Percentiles rank a stretch among this genome's conserved stretches.
phyloP scores from a whole-genome alignment of 1,140 invertebrate species.

The Micrasema minimum region DNA sequence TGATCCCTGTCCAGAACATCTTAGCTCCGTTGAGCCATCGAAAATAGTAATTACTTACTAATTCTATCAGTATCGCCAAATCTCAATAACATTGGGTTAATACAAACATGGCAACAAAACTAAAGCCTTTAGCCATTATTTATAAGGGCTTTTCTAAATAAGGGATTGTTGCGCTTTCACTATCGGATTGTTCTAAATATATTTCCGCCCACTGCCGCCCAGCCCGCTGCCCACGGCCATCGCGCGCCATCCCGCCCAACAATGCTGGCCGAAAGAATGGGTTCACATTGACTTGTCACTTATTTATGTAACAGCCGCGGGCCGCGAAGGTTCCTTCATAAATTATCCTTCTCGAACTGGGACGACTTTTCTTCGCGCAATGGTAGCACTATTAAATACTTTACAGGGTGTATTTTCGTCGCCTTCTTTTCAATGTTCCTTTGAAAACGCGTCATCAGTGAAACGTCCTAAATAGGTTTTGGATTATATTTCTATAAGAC shows the following conservation, averaged over 20 bases:
- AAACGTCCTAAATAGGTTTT: too few species aligned
- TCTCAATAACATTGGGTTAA: too few species aligned
- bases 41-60: too few species aligned
- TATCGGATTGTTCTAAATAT: slow-evolving; percentile 37
- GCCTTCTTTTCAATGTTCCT: too few species aligned
- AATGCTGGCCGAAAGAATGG: slow-evolving; percentile 14
- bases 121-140: too few species aligned
- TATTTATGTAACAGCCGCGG: slow-evolving; percentile 39
- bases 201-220: slow-evolving; percentile 19
- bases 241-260: slow-evolving; percentile 6
- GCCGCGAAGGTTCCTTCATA: slow-evolving; percentile 43
- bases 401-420: too few species aligned
- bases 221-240: neutral
- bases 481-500: too few species aligned
- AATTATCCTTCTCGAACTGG: slow-evolving; percentile 50
- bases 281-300: slow-evolving; percentile 51
- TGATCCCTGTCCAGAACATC: too few species aligned
- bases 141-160: too few species aligned
- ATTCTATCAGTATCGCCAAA: neutral
- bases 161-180: slow-evolving; percentile 31
- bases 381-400: too few species aligned
- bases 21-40: too few species aligned
- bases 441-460: too few species aligned
- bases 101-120: neutral
- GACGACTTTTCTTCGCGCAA: slow-evolving; percentile 36